Evolutionary conservation across 1,140 invertebrate species (phyloP).

Genomic region (Sipha flava): DNA sequence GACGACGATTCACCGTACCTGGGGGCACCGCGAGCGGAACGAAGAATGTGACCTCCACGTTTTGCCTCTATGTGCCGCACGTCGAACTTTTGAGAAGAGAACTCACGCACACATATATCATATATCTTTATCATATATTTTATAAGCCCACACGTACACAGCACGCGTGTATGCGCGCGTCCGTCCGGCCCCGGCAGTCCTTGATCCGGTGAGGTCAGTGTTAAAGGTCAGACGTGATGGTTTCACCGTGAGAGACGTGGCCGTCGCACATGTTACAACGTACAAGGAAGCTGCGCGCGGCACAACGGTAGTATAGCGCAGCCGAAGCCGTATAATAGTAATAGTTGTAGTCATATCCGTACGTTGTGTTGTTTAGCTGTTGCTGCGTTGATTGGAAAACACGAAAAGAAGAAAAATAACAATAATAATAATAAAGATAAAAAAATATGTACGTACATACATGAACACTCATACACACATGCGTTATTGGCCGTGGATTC

Average conservation of each 20-base stretch:
- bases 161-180: constrained; percentile 14
- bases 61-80: constrained; percentile 24
- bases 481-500: no score
- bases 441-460: no score
- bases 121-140: no score
- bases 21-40: constrained; percentile 14
- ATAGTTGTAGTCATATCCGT: no score
- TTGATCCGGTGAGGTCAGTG: constrained; percentile 32
- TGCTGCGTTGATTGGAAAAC: no score
- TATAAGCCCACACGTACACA: not conserved
- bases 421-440: no score
- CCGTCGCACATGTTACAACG: not conserved
- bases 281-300: not conserved
- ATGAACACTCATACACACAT: no score
- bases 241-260: constrained; percentile 32
- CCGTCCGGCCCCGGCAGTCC: constrained; percentile 27
- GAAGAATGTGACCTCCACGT: constrained; percentile 33
- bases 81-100: constrained; percentile 19
- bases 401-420: no score
- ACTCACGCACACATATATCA: not conserved
- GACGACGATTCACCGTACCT: not conserved
- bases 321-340: no score
- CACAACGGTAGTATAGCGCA: no score
- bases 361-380: no score
- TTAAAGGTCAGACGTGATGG: constrained; percentile 31